Conservation (phyloP, 2,888 invertebrate genomes). For the Ecdyonurus torrentis region DNA sequence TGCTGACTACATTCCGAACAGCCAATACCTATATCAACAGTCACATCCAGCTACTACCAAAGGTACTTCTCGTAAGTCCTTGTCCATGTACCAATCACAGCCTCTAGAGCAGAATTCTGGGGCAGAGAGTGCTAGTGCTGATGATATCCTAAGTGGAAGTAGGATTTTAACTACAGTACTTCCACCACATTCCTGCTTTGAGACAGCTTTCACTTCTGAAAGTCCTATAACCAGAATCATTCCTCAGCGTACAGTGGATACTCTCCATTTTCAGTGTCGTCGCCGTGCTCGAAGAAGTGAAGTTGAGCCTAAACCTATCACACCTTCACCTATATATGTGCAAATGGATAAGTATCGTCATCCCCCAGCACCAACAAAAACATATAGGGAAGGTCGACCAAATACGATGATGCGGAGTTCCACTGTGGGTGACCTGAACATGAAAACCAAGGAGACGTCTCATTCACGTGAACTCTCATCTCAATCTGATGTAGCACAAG, state of each 20-base stretch:
- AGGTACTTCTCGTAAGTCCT: too few relatives aligned
- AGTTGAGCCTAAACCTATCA: too few relatives aligned
- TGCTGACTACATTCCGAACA: not conserved
- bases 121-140: not conserved
- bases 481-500: not conserved
- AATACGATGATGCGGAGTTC: too few relatives aligned
- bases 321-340: not conserved
- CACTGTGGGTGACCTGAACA: not conserved
- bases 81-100: not conserved
- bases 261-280: too few relatives aligned
- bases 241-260: not conserved
- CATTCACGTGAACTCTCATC: not conserved
- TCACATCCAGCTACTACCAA: too few relatives aligned
- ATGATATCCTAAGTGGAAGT: not conserved
- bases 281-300: not conserved
- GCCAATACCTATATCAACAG: not conserved
- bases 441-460: not conserved
- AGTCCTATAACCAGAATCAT: constrained; percentile 22
- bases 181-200: constrained; percentile 20
- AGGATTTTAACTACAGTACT: constrained; percentile 7
- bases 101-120: not conserved
- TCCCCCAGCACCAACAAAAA: not conserved
- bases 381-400: too few relatives aligned
- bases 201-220: constrained; percentile 24
- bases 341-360: not conserved